Conservation (phyloP, 2,113 vertebrate genomes). For the Cromileptes altivelis region DNA sequence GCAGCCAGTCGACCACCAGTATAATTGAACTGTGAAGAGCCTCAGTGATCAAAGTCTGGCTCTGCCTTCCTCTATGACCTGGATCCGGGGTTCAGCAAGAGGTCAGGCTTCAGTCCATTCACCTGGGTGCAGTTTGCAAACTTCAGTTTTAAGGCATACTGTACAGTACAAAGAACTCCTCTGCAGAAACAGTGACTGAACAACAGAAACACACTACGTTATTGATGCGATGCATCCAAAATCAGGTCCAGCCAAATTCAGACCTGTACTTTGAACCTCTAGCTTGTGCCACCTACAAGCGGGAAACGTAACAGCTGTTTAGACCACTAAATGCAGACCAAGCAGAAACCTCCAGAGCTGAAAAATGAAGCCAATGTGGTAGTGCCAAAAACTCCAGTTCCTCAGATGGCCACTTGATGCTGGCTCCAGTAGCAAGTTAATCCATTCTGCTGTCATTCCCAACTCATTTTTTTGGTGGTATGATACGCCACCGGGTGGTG, state of each 20-base stretch:
- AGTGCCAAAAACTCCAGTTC: no score
- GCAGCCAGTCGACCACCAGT: conserved; percentile 44
- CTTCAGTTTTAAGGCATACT: neutral
- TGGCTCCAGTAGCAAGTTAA: no score
- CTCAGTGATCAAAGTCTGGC: conserved; percentile 70
- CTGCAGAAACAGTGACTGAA: neutral
- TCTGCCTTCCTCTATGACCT: conserved; percentile 47
- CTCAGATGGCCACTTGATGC: no score
- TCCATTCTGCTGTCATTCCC: no score
- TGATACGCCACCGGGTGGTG: no score
- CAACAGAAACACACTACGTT: neutral
- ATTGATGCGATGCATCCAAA: neutral
- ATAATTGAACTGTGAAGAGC: conserved; percentile 50
- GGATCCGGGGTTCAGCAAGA: conserved; percentile 71
- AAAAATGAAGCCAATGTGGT: no score
- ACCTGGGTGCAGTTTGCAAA: conserved; percentile 46
- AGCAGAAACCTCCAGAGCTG: no score
- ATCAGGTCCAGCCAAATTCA: neutral
- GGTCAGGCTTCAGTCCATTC: conserved; percentile 51
- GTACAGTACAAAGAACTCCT: neutral
- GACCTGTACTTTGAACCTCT: neutral
- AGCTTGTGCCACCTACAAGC: neutral
- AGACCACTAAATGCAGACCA: neutral
- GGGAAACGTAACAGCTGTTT: neutral
- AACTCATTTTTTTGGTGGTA: no score